Base-by-base conservation (phyloP, 2,113 vertebrate species). In the Macquaria ambigua region DNA sequence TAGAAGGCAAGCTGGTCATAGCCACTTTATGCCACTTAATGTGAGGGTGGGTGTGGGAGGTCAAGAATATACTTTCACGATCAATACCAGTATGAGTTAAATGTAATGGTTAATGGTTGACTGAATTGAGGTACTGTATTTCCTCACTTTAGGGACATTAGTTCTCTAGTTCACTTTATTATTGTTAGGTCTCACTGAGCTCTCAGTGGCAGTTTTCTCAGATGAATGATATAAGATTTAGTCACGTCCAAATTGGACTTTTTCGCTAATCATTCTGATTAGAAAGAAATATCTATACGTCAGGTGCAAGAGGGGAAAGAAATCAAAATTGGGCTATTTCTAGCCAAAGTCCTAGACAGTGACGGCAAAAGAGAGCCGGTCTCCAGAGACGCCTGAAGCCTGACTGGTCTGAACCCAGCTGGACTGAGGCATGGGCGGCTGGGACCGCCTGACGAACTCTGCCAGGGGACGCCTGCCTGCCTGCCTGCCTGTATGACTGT, bases 321-420 rank as follows among this genome's bases (percentile, higher is more conserved):
- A 50, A 39, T 5, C 2, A 20, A 37, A 31, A 34, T 9, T 74
- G 14, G 4, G 28, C 34, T 21, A 43, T 74, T 3, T 31, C 63
- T 64, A 39, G 56, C 48, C 25, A 74, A 56, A 25, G 62, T 64
- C 31, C 3, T 18, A 46, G 69, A 77, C 62, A 82, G 37, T 72
- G 46, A 75, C 1, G 9, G 46, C 37, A 77, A 70, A 68, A 62
- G 46, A 64, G 55, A 69, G 63, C 34, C 64, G 56, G 10, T 76
- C 48, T 87, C 67, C 23, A 61, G 31, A 50, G 68, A 71, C 0
- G 10, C 55, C 66, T 77, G 66, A 71, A 55, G 70, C 66, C 61
- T 68, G 62, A 69, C 67, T 66, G 48, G 64, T 67, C 53, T 74
- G 68, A 77, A 73, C 55, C 55, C 79, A 85, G 74, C 80, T 83